phyloP scores from a whole-genome alignment of 2,113 vertebrate species.

The Toxostoma redivivum region DNA sequence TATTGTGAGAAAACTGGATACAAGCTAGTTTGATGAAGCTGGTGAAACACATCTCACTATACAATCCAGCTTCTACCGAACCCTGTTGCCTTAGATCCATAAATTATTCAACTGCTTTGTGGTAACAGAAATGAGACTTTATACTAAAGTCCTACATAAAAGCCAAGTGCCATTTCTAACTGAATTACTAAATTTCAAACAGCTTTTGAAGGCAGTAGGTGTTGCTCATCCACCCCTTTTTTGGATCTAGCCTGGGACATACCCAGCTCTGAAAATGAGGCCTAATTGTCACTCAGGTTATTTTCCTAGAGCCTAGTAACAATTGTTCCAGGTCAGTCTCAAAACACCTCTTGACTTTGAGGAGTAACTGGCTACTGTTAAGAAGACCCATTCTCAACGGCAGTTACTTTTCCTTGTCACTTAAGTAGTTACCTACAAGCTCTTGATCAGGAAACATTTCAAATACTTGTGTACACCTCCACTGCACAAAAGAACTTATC shows the following conservation, averaged over 20 bases:
- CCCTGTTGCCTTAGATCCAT: background rate
- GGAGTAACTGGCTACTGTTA: background rate
- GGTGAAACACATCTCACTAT: background rate
- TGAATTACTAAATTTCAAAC: background rate
- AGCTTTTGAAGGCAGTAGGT: background rate
- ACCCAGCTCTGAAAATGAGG: background rate
- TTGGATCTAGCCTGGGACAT: background rate
- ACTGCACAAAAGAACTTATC: background rate
- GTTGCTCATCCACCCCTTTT: background rate
- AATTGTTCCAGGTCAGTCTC: background rate
- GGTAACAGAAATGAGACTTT: background rate
- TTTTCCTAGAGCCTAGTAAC: background rate
- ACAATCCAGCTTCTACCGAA: background rate
- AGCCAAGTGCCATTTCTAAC: background rate
- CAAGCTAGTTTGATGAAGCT: background rate
- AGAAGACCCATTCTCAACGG: background rate
- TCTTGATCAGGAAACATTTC: background rate
- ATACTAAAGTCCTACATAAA: background rate
- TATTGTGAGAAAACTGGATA: background rate
- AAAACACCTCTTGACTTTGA: background rate
- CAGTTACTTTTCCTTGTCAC: background rate
- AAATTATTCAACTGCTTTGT: background rate
- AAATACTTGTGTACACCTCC: background rate
- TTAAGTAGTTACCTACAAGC: background rate
- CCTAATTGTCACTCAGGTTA: background rate